These are phyloP conservation scores for Crotalus tigris DNA, from an alignment of 2,113 vertebrate genomes.

Conservation along the genomic window DNA sequence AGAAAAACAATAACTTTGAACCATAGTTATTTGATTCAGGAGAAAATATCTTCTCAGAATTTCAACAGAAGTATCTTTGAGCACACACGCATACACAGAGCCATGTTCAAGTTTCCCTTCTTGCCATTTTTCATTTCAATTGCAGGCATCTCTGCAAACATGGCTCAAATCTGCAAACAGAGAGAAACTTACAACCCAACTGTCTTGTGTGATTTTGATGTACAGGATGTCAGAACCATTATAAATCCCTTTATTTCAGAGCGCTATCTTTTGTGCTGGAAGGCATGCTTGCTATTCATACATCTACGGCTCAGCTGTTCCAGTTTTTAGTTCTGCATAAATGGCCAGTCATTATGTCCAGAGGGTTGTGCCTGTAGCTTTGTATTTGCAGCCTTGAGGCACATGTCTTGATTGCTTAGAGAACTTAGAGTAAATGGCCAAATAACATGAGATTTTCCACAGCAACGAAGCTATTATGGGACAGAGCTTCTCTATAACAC, in stretches of 20 bases:
- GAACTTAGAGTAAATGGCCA: slow-evolving; percentile 66
- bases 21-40: slow-evolving; percentile 7
- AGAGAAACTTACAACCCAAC: slow-evolving; percentile 59
- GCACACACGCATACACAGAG: slow-evolving; percentile 16
- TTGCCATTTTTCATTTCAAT: slow-evolving; percentile 53
- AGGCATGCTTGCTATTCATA: slow-evolving; percentile 73
- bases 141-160: slow-evolving; percentile 47
- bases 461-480: slow-evolving; percentile 73
- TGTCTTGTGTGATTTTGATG: slow-evolving; percentile 63
- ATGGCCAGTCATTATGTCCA: slow-evolving; percentile 74
- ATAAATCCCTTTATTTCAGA: slow-evolving; percentile 60
- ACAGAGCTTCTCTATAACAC: slow-evolving; percentile 72
- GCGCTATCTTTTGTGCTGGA: slow-evolving; percentile 67
- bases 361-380: slow-evolving; percentile 75
- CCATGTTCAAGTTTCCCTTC: slow-evolving; percentile 32
- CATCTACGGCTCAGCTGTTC: slow-evolving; percentile 73
- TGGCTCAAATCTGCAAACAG: slow-evolving; percentile 57
- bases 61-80: slow-evolving; percentile 42
- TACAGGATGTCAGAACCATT: slow-evolving; percentile 72
- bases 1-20: slow-evolving; percentile 2
- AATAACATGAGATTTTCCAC: slow-evolving; percentile 75
- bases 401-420: slow-evolving; percentile 75
- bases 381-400: slow-evolving; percentile 73
- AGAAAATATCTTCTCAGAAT: slow-evolving; percentile 31
- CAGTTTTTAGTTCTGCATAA: slow-evolving; percentile 76